Base-by-base conservation (phyloP, 2,888 invertebrate species). In the Noctua janthe region DNA sequence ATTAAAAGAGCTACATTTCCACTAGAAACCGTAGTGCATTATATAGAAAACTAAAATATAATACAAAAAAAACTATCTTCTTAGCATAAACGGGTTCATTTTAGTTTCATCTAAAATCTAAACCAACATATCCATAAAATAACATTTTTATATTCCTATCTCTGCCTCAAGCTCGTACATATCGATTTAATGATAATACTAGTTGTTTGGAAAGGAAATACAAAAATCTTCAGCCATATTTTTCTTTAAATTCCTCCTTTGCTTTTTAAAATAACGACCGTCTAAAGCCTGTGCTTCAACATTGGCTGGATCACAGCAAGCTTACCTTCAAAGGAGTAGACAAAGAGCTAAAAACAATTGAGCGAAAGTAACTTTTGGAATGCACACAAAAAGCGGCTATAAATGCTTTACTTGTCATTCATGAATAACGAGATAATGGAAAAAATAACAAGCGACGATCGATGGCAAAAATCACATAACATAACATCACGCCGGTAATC, bases 181-280 rank as follows among this genome's bases (percentile, higher is more conserved):
- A 77, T 83, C 62, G 71, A 87, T 76, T 70, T 74, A 76, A 83
- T 70, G 59, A 72, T 77, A 76, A 87, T 62, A 75, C 69, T 15
- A 56, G 51, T 73, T 70, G 35, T 80, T 81, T 77, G 20, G 13
- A 76, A 75, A 78, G 56, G 43, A 70, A 81, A 83, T 71, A 80
- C n/a, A 71, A 83, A 84, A 85, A 83, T 81, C 54, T 80, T 80
- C 47, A 20, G 20, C 74, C 74, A 81, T 78, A 80, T 83, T 86
- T 85, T 82, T 62, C 81, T 80, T 80, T 70, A 78, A 84, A 79
- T 69, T 76, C 56, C 62, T 76, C 76, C 76, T 84, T 83, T 79
- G 62, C 80, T 82, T 89, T 88, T 87, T 74, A 86, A 90, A 89
- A 88, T 87, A 88, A 89, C 89, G 88, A 87, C 80, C 74, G 71